Evolutionary conservation across 2,113 vertebrate species (phyloP), one percentile per base, ranked within the genome.

Genomic region (Callipepla californica): DNA sequence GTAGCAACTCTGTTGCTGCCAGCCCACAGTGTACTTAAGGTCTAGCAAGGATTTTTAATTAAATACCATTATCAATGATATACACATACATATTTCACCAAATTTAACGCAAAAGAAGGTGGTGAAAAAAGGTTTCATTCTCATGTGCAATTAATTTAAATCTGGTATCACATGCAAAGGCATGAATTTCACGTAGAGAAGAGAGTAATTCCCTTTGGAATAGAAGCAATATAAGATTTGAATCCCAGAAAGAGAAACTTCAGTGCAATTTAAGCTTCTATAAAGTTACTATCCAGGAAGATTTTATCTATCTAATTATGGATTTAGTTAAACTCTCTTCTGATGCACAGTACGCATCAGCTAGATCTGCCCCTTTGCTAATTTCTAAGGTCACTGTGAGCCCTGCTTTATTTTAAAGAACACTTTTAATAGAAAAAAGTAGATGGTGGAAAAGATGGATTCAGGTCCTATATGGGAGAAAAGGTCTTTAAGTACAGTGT

Each of bases 341-440:
- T n/a, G n/a, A n/a, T n/a, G 14, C 0, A 0, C 17, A 83, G 26
- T 30, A 80, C 12, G 50, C 0, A 0, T 6, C 25, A 89, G 20
- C 8, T 61, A 90, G 11, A 66, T 66, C 50, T 80, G 8, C 18
- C 20, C 65, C n/a, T 30, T 79, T 13, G 51, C 30, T 66, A 13
- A 38, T 73, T 62, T 63, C 3, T 84, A 28, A 74, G 20, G 44
- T 63, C 23, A 58, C 16, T 51, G 6, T n/a, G 48, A 79, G 9
- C 22, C 28, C 22, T 88, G 10, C 34, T 80, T 65, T n/a, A 18
- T 85, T 72, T 32, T 48, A 4, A 87, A 80, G 18, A n/a, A 5
- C 25, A 40, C 30, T 78, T 81, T 76, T 65, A 57, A 26, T 23
- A 62, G 23, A 57, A 6, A 81, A 17, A 30, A 18, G 23, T 16